phyloP scores from a whole-genome alignment of 2,888 invertebrate genomes.

The Liodrosophila aerea region DNA sequence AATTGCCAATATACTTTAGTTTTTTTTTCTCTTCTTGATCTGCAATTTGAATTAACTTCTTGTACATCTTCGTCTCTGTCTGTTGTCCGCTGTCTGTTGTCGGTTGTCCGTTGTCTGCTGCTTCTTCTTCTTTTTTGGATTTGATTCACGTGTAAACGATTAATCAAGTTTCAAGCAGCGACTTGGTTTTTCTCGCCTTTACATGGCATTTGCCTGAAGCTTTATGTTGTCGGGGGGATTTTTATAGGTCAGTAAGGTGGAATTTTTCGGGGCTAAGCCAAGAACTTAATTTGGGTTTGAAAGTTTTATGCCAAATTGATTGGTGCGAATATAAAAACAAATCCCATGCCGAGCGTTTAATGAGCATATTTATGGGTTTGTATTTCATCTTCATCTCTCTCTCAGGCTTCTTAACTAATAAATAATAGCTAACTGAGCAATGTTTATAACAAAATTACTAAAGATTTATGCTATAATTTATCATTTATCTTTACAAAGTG shows the following conservation, averaged over 20 bases:
- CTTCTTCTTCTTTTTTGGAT: constrained; percentile 25
- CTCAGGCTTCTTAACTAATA: constrained; percentile 8
- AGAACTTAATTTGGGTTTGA: constrained; percentile 48
- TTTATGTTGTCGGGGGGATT: constrained; percentile 31
- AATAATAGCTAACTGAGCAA: constrained; percentile 8
- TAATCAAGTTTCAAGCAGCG: constrained; percentile 64
- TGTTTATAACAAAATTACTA: constrained; percentile 8
- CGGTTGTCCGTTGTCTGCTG: not conserved
- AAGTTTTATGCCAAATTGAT: constrained; percentile 64
- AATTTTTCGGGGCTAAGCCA: constrained; percentile 38
- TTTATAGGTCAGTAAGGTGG: constrained; percentile 74
- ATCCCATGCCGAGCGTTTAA: constrained; percentile 62
- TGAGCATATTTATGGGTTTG: constrained; percentile 29
- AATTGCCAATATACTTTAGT: constrained; percentile 63
- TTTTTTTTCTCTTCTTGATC: constrained; percentile 17
- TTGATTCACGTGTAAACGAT: constrained; percentile 72
- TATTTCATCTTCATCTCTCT: not conserved
- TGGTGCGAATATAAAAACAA: constrained; percentile 51
- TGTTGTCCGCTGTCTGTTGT: not conserved
- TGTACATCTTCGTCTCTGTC: not conserved
- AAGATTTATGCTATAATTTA: constrained; percentile 16
- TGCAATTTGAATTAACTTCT: constrained; percentile 5
- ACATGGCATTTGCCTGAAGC: constrained; percentile 42
- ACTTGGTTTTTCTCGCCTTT: constrained; percentile 22
- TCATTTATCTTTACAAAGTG: not conserved